A percentile compares a stretch with the other conserved stretches of the same genome.
phyloP scores from a whole-genome alignment of 2,797 vertebrate genomes.

The Meda fulgida region DNA sequence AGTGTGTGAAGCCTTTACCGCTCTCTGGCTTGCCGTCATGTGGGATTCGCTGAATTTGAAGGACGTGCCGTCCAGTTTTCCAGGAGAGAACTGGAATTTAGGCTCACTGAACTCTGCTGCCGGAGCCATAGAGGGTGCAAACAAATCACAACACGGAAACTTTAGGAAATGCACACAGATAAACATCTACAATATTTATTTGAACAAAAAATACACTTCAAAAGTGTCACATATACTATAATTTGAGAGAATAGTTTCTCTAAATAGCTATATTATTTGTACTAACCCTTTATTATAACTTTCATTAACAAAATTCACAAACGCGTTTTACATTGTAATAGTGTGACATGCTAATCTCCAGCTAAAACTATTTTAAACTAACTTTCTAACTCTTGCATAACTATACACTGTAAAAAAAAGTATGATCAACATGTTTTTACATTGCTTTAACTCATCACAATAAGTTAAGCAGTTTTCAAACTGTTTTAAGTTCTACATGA shows the following conservation, averaged over 20 bases:
- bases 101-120: constrained; percentile 55
- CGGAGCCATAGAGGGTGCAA: constrained; percentile 15
- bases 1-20: constrained; percentile 58
- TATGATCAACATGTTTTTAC: too few species aligned
- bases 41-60: constrained; percentile 51
- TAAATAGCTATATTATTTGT: not conserved
- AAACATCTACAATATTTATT: not conserved
- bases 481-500: too few species aligned
- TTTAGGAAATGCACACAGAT: not conserved
- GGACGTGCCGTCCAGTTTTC: constrained; percentile 59
- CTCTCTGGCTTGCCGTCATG: constrained; percentile 40
- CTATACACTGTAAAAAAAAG: not conserved
- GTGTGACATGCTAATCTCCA: not conserved
- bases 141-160: not conserved
- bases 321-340: too few species aligned
- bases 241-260: not conserved
- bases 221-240: not conserved
- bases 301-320: not conserved
- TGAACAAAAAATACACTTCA: not conserved
- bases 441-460: too few species aligned
- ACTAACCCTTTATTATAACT: not conserved
- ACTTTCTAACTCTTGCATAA: not conserved
- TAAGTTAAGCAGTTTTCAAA: too few species aligned
- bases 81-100: constrained; percentile 70
- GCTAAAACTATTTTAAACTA: not conserved